Percentiles rank a stretch among this genome's conserved stretches.
Conservation (phyloP, 53 echinoderm and acorn worm genomes). For the Patiria pectinifera region DNA sequence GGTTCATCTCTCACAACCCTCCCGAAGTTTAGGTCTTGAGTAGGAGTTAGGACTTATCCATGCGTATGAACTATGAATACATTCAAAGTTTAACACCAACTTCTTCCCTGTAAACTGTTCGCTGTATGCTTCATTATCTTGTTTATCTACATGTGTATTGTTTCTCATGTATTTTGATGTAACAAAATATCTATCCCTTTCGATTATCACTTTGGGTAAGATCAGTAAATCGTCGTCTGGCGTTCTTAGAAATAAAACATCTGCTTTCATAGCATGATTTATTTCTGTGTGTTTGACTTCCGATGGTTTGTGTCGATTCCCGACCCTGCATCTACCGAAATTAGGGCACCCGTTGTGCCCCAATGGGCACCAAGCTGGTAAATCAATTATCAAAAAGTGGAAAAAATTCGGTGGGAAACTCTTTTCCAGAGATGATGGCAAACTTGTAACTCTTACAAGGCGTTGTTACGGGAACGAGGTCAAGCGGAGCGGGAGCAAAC, state of each 20-base stretch:
- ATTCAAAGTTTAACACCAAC: no score
- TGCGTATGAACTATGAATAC: no score
- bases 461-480: neutral
- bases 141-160: neutral
- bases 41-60: no score
- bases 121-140: no score
- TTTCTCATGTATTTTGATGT: neutral
- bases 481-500: neutral
- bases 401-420: neutral
- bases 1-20: no score
- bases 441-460: neutral
- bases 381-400: neutral
- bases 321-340: neutral
- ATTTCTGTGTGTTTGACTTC: neutral
- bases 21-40: no score
- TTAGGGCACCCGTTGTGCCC: neutral
- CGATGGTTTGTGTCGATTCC: neutral
- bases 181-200: neutral
- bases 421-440: neutral
- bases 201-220: neutral
- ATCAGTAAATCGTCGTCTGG: neutral
- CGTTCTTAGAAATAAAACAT: neutral
- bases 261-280: neutral
- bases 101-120: no score
- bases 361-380: conserved; percentile 1